Evolutionary conservation across 2,888 invertebrate species (phyloP).

Genomic region (Drosophila koepferae): DNA sequence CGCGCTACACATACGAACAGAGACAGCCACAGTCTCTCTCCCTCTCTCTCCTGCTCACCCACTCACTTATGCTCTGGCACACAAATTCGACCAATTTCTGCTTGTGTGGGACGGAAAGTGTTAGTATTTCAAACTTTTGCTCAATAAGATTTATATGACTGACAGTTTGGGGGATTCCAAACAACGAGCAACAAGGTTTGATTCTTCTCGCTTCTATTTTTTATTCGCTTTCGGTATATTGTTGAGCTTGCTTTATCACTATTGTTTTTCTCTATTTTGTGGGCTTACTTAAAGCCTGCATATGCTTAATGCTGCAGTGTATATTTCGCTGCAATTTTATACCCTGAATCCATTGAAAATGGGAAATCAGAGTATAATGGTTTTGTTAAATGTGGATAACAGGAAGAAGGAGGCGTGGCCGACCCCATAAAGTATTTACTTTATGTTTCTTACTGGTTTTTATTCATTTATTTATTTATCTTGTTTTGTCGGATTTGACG

Average conservation of each 20-base stretch:
- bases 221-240: not conserved
- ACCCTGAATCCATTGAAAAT: too few species aligned
- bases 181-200: slow-evolving; percentile 26
- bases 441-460: too few species aligned
- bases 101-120: slow-evolving; percentile 40
- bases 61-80: not conserved
- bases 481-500: too few species aligned
- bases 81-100: slow-evolving; percentile 14
- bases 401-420: too few species aligned
- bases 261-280: slow-evolving; percentile 6
- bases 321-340: not conserved
- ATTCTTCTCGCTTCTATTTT: slow-evolving; percentile 12
- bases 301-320: not conserved
- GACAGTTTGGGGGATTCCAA: slow-evolving; percentile 53
- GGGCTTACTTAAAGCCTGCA: slow-evolving; percentile 12
- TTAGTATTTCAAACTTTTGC: slow-evolving; percentile 63
- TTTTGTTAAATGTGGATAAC: too few species aligned
- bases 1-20: slow-evolving; percentile 9
- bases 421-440: too few species aligned
- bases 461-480: too few species aligned
- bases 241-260: slow-evolving; percentile 13
- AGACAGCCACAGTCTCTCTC: not conserved
- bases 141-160: slow-evolving; percentile 70
- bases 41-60: not conserved
- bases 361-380: too few species aligned